Evolutionary conservation across 2,888 invertebrate species (phyloP), one percentile per base, ranked within the genome.

Genomic region (Fragum whitleyi): DNA sequence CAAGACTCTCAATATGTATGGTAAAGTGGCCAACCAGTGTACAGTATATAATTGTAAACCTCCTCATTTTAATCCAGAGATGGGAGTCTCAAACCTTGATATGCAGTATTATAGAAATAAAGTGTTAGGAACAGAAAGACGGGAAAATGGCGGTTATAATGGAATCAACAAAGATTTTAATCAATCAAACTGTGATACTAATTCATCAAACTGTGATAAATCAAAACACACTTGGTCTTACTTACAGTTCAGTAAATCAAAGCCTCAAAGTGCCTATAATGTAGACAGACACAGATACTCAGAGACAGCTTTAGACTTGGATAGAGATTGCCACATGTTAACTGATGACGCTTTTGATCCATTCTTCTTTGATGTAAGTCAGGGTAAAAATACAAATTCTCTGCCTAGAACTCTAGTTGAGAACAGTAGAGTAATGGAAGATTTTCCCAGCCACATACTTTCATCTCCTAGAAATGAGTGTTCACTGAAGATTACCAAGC

Each of bases 71-170:
- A 6, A 57, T 23, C 6, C 3, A 6, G 23, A 57, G 7, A 23
- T 26, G 1, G 57, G 57, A 6, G 11, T 57, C 2, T 19, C 14
- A 11, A 2, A 42, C 1, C 39, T 42, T 42, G 65, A 65, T 23
- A 65, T 65, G 26, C 39, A 65, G 19, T 42, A 65, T 26, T 65
- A 65, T 39, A 65, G 65, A 26, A 42, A 36, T 42, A 39, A 29
- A 65, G 39, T 65, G 42, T 26, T 65, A 16, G 65, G 65, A 21
- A 39, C 42, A 23, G 65, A 65, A 9, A 42, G 23, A 23, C 39
- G 42, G 14, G 47, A 65, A 14, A 65, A 23, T 26, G 42, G 19
- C 1, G 16, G 26, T 47, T 47, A 3, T 47, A 47, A 2, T 3
- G 5, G 47, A 9, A 47, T 14, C 3, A 32, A 29, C 61, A 29